Conservation (phyloP, 2,797 vertebrate genomes). For the Cyprinella venusta region DNA sequence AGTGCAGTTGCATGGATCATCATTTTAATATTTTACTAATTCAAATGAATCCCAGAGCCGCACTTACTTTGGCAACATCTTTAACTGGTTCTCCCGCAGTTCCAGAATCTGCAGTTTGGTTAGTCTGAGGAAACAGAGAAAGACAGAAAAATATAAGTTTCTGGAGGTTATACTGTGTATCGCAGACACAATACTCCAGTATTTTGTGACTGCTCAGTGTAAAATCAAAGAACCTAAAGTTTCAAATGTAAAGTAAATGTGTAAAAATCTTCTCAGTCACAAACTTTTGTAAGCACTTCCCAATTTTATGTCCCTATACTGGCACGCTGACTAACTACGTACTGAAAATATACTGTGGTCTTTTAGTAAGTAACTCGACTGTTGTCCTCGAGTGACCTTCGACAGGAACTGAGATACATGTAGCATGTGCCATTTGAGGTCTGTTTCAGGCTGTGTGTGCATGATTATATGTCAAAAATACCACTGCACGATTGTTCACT, state of each 20-base stretch:
- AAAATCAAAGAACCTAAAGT: background rate
- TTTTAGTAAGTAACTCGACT: background rate
- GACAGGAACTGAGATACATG: background rate
- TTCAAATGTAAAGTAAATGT: background rate
- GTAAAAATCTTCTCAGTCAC: no score
- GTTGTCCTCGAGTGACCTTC: background rate
- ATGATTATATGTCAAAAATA: background rate
- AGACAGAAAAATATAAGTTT: background rate
- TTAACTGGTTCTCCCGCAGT: constrained; percentile 97
- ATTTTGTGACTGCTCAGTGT: background rate
- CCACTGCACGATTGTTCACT: background rate
- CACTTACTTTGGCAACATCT: constrained; percentile 99
- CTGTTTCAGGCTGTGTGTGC: background rate
- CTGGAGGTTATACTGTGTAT: background rate
- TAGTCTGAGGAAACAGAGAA: constrained; percentile 76
- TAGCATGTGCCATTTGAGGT: background rate
- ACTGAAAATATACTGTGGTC: background rate
- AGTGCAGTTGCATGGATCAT: background rate
- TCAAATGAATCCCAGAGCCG: constrained; percentile 10
- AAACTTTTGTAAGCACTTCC: background rate
- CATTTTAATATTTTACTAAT: constrained; percentile 22
- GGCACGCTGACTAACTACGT: background rate
- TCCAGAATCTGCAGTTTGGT: constrained; percentile 97
- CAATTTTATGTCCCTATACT: background rate
- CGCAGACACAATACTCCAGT: background rate